Base-by-base conservation (phyloP, 2,113 vertebrate genomes). In the Cyprinodon variegatus region DNA sequence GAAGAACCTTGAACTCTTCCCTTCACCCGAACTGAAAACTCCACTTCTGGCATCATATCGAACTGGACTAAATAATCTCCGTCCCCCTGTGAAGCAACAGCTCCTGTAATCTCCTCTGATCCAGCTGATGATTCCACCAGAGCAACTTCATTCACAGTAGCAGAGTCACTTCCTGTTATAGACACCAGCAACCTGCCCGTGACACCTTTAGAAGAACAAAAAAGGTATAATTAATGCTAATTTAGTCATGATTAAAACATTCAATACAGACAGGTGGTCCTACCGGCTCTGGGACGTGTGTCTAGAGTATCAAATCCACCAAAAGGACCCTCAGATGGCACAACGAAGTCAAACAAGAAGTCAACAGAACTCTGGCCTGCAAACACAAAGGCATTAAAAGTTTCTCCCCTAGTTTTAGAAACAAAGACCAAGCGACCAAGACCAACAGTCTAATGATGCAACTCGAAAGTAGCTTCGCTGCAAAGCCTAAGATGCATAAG, bases 281-380 rank as follows among this genome's bases (percentile, higher is more conserved):
- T 82, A 92, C 91, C 90, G 20, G 85, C 77, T 70, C 15, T 68
- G 11, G 87, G 90, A 61, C 91, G 90, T 0, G 75, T 70, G 2
- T 88, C 83, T 2, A 91, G 63, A n/a, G 20, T 3, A 22, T 89
- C 84, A 11, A 73, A 91, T 20, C 82, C 90, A 46, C n/a, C 0
- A 11, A 86, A 77, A 1, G 37, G 41, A 13, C 78, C 86, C 11
- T 74, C 29, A 0, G 83, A 76, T 0, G 1, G 7, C 69, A 80
- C 71, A 74, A 91, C 87, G 70, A 94, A 92, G 70, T 91, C 66
- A 82, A 91, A 87, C 53, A 91, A 70, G 74, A 94, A 81, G 53
- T 92, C 81, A 29, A 91, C 59, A 10, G 72, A 37, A 68, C 91
- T 94, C 61, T 90, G 78, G 76, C 87, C 91, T 93, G 68, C 13